These are phyloP conservation scores for Tachina fera DNA, from an alignment of 2,888 invertebrate genomes.

Conservation along the genomic window DNA sequence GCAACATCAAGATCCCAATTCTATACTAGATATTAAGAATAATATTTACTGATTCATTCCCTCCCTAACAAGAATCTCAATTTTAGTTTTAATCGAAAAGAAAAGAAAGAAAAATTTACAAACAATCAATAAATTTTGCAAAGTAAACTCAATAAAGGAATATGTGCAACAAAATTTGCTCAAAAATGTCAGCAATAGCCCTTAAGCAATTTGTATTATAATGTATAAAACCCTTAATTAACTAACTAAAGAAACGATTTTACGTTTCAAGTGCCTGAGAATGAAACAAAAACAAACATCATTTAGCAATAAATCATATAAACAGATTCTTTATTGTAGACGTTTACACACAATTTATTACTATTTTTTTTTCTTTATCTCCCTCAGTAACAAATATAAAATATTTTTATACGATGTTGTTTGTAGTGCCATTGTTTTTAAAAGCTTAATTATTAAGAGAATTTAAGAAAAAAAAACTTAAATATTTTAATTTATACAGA, in stretches of 20 bases:
- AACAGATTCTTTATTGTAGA: slow-evolving; percentile 46
- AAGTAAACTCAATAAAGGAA: not conserved
- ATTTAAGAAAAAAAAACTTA: slow-evolving; percentile 2
- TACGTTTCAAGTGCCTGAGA: slow-evolving; percentile 70
- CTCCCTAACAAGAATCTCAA: slow-evolving; percentile 62
- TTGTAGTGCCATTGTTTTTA: slow-evolving; percentile 66
- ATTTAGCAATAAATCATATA: slow-evolving; percentile 64
- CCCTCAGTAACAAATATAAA: slow-evolving; percentile 23
- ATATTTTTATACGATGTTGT: slow-evolving; percentile 69
- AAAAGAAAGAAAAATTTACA: not conserved
- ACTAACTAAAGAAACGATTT: slow-evolving; percentile 52
- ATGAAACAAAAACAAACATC: not conserved
- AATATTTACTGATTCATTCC: slow-evolving; percentile 18
- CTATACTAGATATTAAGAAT: slow-evolving; percentile 75
- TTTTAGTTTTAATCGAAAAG: slow-evolving; percentile 21
- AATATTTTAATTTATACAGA: slow-evolving; percentile 20
- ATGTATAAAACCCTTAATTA: slow-evolving; percentile 29
- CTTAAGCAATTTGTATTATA: slow-evolving; percentile 46
- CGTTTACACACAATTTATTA: slow-evolving; percentile 20
- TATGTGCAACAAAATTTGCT: slow-evolving; percentile 45
- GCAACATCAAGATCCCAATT: slow-evolving; percentile 76
- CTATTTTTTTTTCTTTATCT: not conserved
- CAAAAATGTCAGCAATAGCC: slow-evolving; percentile 40
- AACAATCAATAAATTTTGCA: slow-evolving; percentile 5
- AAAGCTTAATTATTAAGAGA: slow-evolving; percentile 57